Percentiles rank a stretch among this genome's conserved stretches.
phyloP scores from a whole-genome alignment of 2,888 invertebrate genomes.

The Spilarctia lutea region DNA sequence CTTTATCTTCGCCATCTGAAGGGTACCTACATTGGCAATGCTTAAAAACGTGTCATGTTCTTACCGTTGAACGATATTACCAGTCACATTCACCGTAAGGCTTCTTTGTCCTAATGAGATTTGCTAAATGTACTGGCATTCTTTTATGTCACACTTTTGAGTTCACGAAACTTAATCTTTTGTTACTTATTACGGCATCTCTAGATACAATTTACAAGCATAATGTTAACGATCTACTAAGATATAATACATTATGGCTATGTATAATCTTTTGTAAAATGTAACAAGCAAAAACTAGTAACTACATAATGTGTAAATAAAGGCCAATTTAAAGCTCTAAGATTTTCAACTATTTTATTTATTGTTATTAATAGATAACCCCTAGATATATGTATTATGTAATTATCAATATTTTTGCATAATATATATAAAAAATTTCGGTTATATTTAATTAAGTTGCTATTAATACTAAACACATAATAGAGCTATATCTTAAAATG shows the following conservation, averaged over 20 bases:
- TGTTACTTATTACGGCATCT: slow-evolving; percentile 36
- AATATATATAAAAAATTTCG: too few species aligned
- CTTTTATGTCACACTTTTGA: slow-evolving; percentile 38
- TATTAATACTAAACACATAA: slow-evolving; percentile 25
- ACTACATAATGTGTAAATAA: background rate
- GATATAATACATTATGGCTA: slow-evolving; percentile 1
- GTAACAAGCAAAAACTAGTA: background rate
- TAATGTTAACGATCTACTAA: slow-evolving; percentile 18
- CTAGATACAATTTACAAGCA: slow-evolving; percentile 23
- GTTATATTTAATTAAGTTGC: slow-evolving; percentile 1
- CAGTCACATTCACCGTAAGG: slow-evolving; percentile 62
- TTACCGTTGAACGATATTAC: slow-evolving; percentile 68
- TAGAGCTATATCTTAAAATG: slow-evolving; percentile 37
- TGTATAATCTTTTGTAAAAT: background rate
- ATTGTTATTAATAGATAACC: background rate
- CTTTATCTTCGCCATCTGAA: slow-evolving; percentile 78
- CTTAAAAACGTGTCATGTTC: slow-evolving; percentile 60
- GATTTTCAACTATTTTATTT: background rate
- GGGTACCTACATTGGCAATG: slow-evolving; percentile 63
- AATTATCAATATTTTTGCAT: background rate
- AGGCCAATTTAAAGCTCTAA: background rate
- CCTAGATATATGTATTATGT: background rate
- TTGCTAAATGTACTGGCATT: slow-evolving; percentile 46
- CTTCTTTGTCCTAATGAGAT: slow-evolving; percentile 60
- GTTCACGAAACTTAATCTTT: slow-evolving; percentile 28